A percentile compares a stretch with the other conserved stretches of the same genome.
Conservation (phyloP, 2,888 invertebrate genomes). For the Escarpia spicata region DNA sequence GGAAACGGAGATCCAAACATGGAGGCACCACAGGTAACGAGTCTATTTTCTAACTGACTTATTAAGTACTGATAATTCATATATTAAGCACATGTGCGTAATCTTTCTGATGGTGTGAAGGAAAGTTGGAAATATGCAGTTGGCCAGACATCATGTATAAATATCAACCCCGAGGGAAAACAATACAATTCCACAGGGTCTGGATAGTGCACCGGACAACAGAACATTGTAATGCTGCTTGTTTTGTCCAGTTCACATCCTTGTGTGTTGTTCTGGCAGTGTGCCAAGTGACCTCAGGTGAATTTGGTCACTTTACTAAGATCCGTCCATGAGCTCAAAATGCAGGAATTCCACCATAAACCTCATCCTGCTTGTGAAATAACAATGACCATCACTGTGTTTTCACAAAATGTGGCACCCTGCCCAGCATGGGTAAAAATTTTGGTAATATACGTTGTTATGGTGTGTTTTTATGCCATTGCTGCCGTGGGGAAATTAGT, state of each 20-base stretch:
- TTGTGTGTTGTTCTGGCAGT: neutral
- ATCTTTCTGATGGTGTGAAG: neutral
- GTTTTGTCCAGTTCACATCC: neutral
- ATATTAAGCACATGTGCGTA: neutral
- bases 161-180: too few relatives aligned
- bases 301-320: neutral
- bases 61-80: neutral
- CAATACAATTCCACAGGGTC: neutral
- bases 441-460: neutral
- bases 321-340: neutral
- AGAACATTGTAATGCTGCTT: neutral
- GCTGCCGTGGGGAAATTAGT: too few relatives aligned
- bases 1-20: conserved; percentile 1
- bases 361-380: neutral
- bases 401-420: neutral
- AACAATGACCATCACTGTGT: neutral
- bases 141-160: too few relatives aligned
- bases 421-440: neutral
- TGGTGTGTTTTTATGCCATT: neutral
- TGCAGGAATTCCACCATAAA: neutral
- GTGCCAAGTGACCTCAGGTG: neutral
- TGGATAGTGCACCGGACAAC: neutral
- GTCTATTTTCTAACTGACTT: neutral
- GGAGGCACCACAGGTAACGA: neutral
- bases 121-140: neutral